Percentiles rank a stretch among this genome's conserved stretches.
These are phyloP conservation scores for Panagrolaimus sp. DNA, from an alignment of 1,140 invertebrate species.

Conservation along the genomic window DNA sequence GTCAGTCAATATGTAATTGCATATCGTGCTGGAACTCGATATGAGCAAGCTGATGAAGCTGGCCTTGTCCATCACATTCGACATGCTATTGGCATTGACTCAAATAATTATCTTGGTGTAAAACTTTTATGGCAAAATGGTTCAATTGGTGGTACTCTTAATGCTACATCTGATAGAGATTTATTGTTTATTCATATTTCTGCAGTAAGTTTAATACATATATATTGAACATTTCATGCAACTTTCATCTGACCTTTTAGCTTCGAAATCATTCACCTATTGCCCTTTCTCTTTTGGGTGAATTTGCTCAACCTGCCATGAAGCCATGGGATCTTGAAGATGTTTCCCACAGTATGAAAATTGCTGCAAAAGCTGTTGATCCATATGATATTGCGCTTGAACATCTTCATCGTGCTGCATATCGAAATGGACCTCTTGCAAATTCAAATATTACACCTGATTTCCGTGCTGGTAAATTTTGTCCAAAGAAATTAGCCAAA, in stretches of 20 bases:
- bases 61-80: constrained; percentile 52
- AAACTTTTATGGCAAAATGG: constrained; percentile 54
- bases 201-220: constrained; percentile 38
- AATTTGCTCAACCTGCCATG: constrained; percentile 47
- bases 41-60: constrained; percentile 50
- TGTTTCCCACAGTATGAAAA: constrained; percentile 27
- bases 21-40: constrained; percentile 55
- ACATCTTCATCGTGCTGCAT: constrained; percentile 52
- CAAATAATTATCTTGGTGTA: constrained; percentile 49
- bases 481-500: constrained; percentile 26
- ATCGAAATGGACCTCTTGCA: constrained; percentile 51
- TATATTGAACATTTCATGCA: neutral
- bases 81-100: constrained; percentile 50
- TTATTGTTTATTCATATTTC: constrained; percentile 43
- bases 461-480: constrained; percentile 34
- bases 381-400: constrained; percentile 46
- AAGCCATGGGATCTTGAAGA: constrained; percentile 55
- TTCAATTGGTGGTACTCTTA: constrained; percentile 33
- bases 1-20: constrained; percentile 52
- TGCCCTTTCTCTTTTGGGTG: constrained; percentile 53
- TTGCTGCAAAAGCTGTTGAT: constrained; percentile 33
- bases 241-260: constrained; percentile 18
- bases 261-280: constrained; percentile 42
- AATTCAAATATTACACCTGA: constrained; percentile 44
- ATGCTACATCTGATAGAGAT: constrained; percentile 42